Percentiles rank a stretch among this genome's conserved stretches.
These are phyloP conservation scores for Sapajus apella DNA, from an alignment of 2,113 vertebrate genomes.

Conservation along the genomic window DNA sequence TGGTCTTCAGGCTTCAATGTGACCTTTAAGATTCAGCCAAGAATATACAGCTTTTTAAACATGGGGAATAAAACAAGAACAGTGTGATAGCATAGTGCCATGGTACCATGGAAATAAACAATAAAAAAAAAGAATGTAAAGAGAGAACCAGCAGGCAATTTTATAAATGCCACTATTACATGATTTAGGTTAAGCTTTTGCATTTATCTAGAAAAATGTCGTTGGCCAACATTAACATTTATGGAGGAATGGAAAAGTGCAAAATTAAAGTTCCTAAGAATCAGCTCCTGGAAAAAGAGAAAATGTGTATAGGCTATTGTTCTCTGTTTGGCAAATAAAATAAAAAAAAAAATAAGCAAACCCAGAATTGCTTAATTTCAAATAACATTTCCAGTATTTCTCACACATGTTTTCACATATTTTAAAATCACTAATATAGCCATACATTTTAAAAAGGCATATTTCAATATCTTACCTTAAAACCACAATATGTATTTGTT, in stretches of 20 bases:
- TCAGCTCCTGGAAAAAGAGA: not conserved
- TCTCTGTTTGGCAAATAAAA: not conserved
- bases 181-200: not conserved
- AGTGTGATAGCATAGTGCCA: not conserved
- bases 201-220: not conserved
- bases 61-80: not conserved
- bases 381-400: not conserved
- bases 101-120: not conserved
- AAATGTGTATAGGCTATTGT: not conserved
- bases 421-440: not conserved
- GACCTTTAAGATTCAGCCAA: not conserved
- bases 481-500: not conserved
- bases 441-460: not conserved
- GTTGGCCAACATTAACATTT: not conserved
- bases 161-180: not conserved
- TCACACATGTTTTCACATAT: not conserved
- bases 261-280: not conserved
- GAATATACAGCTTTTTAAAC: not conserved
- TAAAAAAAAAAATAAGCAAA: not conserved
- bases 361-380: not conserved
- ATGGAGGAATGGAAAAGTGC: not conserved
- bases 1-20: not conserved
- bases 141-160: not conserved
- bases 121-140: not conserved
- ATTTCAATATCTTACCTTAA: not conserved